Base-by-base conservation (phyloP, 2,797 vertebrate genomes). In the Argentina silus region DNA sequence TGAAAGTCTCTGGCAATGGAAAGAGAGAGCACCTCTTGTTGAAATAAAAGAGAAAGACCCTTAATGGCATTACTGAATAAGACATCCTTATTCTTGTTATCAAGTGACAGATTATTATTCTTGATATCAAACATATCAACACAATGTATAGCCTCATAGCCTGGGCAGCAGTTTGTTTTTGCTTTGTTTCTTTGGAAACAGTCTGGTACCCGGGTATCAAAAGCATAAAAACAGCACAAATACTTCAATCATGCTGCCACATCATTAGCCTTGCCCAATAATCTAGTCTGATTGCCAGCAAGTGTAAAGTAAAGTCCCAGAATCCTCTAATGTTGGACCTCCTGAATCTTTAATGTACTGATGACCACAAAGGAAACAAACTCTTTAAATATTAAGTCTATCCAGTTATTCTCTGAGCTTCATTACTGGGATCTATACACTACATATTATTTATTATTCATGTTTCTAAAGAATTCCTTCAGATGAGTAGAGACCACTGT, bases 371-470 rank as follows among this genome's bases (percentile, higher is more conserved):
- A 88, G 76, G 81, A 80, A 85, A 60, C 42, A 14, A 47, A 69
- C 82, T 87, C 69, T 87, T 90, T 83, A 90, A 90, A 91, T 87
- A 88, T 90, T 82, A 80, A 88, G 80, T 70, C 67, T 73, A 81
- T 87, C 81, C 74, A 84, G 84, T 90, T 84, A 78, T 86, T 82
- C 79, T 79, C 77, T 81, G 15, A 47, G 84, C 78, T 86, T 90
- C 83, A 88, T 90, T 87, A 88, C 81, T 59, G 65, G 43, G 2
- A 84, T 91, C 74, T 84, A 76, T 86, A 76, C 82, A 75, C 5
- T 17, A 59, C 78, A 71, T 19, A n/a, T 27, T 60, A 88, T 91
- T 79, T 74, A 91, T 92, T 88, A 92, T 91, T 90, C 36, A 92
- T 87, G 83, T 73, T 83, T 83, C 67, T 89, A 80, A 86, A 85